phyloP scores from a whole-genome alignment of 2,888 invertebrate species.

The Ochlodes sylvanus region DNA sequence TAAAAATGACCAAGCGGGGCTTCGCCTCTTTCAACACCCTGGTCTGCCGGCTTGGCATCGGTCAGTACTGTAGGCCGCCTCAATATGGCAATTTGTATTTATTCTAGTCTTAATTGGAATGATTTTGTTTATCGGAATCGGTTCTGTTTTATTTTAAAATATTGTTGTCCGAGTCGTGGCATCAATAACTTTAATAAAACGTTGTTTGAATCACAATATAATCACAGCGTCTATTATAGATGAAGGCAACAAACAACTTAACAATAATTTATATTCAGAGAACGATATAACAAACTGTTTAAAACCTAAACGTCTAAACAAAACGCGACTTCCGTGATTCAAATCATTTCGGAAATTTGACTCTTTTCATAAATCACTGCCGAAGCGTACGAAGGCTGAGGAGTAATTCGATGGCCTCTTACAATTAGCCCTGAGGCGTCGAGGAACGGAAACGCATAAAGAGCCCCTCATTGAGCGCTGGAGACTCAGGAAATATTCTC shows the following conservation, averaged over 20 bases:
- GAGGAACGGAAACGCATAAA: conserved; percentile 59
- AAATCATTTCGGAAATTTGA: conserved; percentile 47
- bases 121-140: too few relatives aligned
- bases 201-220: neutral
- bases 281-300: neutral
- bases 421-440: conserved; percentile 62
- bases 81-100: too few relatives aligned
- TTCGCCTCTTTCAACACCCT: too few relatives aligned
- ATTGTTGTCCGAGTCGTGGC: too few relatives aligned
- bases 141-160: too few relatives aligned
- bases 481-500: conserved; percentile 42
- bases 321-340: conserved; percentile 43
- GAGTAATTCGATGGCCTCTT: conserved; percentile 65
- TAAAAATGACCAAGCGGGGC: too few relatives aligned
- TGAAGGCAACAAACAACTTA: neutral
- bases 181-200: neutral
- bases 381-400: conserved; percentile 55
- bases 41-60: too few relatives aligned
- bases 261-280: neutral
- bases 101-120: too few relatives aligned
- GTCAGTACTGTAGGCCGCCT: too few relatives aligned
- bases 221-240: neutral
- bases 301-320: conserved; percentile 30
- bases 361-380: conserved; percentile 58
- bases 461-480: conserved; percentile 47